phyloP scores from a whole-genome alignment of 2,797 vertebrate species.

The Psittacula derbiana region DNA sequence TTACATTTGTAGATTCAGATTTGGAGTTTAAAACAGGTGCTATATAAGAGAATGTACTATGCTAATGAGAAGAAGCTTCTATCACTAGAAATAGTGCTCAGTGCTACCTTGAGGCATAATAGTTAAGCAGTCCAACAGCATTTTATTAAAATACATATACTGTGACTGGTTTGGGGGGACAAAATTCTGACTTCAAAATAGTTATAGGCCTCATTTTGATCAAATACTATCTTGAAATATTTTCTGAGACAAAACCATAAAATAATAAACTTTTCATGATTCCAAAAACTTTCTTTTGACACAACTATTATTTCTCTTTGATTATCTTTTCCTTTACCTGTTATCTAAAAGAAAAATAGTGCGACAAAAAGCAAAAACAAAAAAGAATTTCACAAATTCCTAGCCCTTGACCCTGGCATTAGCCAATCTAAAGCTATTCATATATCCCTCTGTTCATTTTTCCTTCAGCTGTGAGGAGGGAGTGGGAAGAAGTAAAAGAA shows the following conservation, averaged over 20 bases:
- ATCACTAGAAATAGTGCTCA: conserved; percentile 9
- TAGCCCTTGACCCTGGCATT: not conserved
- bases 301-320: not conserved
- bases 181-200: not conserved
- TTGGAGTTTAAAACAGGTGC: conserved; percentile 60
- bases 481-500: not conserved
- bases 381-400: not conserved
- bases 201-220: not conserved
- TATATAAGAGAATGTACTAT: conserved; percentile 29
- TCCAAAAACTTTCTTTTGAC: not conserved
- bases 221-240: not conserved
- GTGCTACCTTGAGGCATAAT: conserved; percentile 17
- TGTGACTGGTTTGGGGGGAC: conserved; percentile 9
- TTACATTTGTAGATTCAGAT: conserved; percentile 62
- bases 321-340: not conserved
- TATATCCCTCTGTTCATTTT: not conserved
- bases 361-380: not conserved
- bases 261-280: not conserved
- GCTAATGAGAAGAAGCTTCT: conserved; percentile 23
- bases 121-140: conserved; percentile 48
- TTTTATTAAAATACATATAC: conserved; percentile 47
- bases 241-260: not conserved
- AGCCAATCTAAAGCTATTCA: not conserved
- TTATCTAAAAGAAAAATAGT: not conserved
- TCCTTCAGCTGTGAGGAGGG: not conserved